Evolutionary conservation across 2,113 vertebrate genomes (phyloP).

Genomic region (Pardalotus punctatus): DNA sequence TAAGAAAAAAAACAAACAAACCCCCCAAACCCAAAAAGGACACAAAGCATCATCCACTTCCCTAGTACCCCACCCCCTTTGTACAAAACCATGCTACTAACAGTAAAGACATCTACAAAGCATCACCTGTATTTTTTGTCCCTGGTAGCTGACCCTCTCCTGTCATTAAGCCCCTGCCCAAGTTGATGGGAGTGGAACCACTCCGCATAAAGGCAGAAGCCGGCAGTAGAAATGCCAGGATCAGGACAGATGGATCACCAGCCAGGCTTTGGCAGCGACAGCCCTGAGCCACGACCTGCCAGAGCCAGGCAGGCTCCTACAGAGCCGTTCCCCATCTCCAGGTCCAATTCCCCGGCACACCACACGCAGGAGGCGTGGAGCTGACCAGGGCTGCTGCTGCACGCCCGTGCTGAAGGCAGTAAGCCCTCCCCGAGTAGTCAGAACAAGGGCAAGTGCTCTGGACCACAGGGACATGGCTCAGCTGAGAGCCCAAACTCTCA

Average conservation of each 20-base stretch:
- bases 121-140: background rate
- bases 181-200: background rate
- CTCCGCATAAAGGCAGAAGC: background rate
- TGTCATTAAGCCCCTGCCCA: background rate
- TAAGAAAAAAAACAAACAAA: background rate
- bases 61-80: background rate
- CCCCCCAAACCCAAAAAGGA: background rate
- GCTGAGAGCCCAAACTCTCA: background rate
- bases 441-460: background rate
- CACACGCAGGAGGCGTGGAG: fast-evolving
- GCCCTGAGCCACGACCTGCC: background rate
- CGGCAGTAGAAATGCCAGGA: background rate
- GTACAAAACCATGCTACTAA: background rate
- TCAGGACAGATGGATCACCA: background rate
- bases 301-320: background rate
- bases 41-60: background rate
- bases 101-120: background rate
- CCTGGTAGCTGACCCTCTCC: background rate
- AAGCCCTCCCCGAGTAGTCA: background rate
- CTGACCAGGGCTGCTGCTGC: fast-evolving
- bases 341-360: fast-evolving
- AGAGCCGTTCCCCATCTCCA: background rate
- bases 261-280: background rate
- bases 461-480: background rate
- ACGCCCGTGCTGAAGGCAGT: background rate